phyloP scores from a whole-genome alignment of 2,797 vertebrate genomes.

The Dipus sagitta region DNA sequence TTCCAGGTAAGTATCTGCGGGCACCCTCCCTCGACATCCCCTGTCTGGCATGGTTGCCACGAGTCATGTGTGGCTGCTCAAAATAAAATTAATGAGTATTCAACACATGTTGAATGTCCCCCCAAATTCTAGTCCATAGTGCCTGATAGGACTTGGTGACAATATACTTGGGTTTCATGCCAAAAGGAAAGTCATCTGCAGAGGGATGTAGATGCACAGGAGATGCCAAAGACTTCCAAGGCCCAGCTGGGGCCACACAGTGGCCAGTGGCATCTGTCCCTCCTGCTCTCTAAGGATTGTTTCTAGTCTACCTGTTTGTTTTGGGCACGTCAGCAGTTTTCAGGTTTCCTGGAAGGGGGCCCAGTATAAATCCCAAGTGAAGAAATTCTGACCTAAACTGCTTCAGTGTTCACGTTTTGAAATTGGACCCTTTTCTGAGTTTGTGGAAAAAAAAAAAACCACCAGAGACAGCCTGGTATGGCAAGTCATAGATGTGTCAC shows the following conservation, averaged over 20 bases:
- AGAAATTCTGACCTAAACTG: slow-evolving; percentile 57
- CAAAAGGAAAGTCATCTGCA: slow-evolving; percentile 36
- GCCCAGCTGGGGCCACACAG: not conserved
- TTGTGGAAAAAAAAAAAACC: slow-evolving; percentile 19
- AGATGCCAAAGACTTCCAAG: not conserved
- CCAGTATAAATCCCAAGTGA: slow-evolving; percentile 37
- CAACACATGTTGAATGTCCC: not conserved
- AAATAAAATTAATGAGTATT: not conserved
- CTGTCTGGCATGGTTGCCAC: not conserved
- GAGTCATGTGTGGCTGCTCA: not conserved
- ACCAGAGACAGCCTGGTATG: not conserved
- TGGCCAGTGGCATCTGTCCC: not conserved
- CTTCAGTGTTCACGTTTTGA: slow-evolving; percentile 65
- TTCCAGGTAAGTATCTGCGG: not conserved
- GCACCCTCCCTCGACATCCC: not conserved
- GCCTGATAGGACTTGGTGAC: not conserved
- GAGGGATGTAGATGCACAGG: not conserved
- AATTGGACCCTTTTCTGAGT: slow-evolving; percentile 2
- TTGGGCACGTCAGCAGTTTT: slow-evolving; percentile 1
- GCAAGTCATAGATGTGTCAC: slow-evolving; percentile 75
- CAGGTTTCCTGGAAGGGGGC: not conserved
- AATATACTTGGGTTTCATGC: not conserved
- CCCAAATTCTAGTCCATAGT: not conserved
- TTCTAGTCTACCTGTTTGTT: not conserved
- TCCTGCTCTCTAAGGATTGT: not conserved